Base-by-base conservation (phyloP, 2,888 invertebrate species). In the Rosalia funebris region DNA sequence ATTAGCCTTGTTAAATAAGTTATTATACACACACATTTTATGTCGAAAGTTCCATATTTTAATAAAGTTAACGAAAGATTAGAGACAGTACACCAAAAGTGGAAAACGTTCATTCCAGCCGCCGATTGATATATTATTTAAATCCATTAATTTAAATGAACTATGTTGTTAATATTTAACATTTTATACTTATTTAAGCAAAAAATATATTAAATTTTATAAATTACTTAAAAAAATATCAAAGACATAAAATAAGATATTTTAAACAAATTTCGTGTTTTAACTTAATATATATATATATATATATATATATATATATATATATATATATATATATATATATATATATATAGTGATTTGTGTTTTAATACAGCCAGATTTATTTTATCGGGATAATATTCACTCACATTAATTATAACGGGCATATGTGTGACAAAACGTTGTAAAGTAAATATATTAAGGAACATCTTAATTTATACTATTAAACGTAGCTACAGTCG, bases 251-350 rank as follows among this genome's bases (percentile, higher is more conserved):
- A 65, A 63, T 63, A 52, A 62, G 64, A 66, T 64, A 63, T 64
- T 66, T 65, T 62, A 66, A 65, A 42, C 39, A 60, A 52, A 62
- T 66, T 65, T 68, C 66, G 66, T 65, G 65, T 65, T 61, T 62
- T 65, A 57, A 50, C 47, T n/a, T 50, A 39, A 25, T 7, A 16
- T 55, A 59, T 31, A 19, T 56, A 55, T 37, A n/a, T n/a, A n/a
- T n/a, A n/a, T n/a, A n/a, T n/a, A n/a, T n/a, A n/a, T n/a, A n/a
- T n/a, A n/a, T n/a, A n/a, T n/a, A n/a, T n/a, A n/a, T n/a, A n/a
- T n/a, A n/a, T n/a, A n/a, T n/a, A n/a, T n/a, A n/a, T n/a, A n/a
- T n/a, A n/a, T n/a, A n/a, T n/a, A n/a, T n/a, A n/a, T n/a, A n/a
- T n/a, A 20, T 55, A 37, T 37, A 16, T 31, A 46, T 48, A n/a